These are phyloP conservation scores for Sarcophaga subvicina DNA, from an alignment of 2,888 invertebrate genomes.

Conservation along the genomic window DNA sequence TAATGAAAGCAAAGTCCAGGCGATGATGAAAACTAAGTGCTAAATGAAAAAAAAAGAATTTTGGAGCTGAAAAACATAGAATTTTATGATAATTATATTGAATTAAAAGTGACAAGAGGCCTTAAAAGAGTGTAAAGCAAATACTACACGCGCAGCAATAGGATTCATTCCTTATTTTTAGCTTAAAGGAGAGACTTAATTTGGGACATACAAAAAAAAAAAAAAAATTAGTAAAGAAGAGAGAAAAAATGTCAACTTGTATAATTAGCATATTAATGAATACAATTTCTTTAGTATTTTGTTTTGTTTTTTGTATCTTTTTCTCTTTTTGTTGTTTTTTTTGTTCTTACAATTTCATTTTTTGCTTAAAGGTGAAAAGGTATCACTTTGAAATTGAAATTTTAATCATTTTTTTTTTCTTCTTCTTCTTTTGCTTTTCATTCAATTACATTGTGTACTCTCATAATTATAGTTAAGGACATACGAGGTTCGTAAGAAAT, in stretches of 20 bases:
- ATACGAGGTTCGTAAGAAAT: background rate
- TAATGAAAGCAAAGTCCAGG: too few relatives aligned
- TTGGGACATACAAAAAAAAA: conserved; percentile 10
- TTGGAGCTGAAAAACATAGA: background rate
- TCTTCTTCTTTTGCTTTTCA: background rate
- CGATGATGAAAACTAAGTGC: too few relatives aligned
- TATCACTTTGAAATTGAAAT: conserved; percentile 33
- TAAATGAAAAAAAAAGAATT: background rate
- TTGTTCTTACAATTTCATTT: background rate
- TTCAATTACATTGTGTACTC: conserved; percentile 11
- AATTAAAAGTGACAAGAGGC: conserved; percentile 54
- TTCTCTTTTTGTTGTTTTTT: background rate
- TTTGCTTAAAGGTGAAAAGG: conserved; percentile 18
- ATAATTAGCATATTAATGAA: conserved; percentile 61
- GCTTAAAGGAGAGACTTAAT: conserved; percentile 5
- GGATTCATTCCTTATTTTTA: conserved; percentile 20
- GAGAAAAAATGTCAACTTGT: background rate
- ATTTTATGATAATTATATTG: conserved; percentile 53
- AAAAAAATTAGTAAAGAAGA: background rate
- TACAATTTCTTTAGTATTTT: conserved; percentile 10
- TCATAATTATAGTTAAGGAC: conserved; percentile 3
- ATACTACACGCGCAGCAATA: background rate
- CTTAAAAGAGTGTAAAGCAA: conserved; percentile 23
- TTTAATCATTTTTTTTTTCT: background rate
- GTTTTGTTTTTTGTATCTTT: background rate